These are phyloP conservation scores for Pocillopora verrucosa DNA, from an alignment of 64 coral and sea anemone genomes.

Conservation along the genomic window DNA sequence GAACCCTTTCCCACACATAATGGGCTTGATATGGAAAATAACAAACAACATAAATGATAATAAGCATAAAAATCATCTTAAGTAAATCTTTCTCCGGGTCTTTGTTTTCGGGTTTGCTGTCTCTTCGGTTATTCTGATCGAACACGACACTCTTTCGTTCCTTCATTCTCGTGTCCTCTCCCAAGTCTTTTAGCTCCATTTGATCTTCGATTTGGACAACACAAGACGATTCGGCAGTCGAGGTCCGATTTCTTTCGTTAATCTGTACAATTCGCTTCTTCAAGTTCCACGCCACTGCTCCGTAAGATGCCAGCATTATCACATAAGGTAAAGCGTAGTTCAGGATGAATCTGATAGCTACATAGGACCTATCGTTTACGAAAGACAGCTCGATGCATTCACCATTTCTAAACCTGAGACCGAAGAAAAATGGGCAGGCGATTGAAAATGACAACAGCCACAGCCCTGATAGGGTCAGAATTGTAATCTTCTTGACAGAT, in stretches of 20 bases:
- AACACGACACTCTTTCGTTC: not conserved
- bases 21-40: conserved; percentile 44
- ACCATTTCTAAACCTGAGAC: not conserved
- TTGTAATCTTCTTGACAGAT: not conserved
- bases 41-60: conserved; percentile 48
- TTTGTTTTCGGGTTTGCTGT: not conserved
- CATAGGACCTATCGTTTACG: not conserved
- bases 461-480: not conserved
- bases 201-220: not conserved
- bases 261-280: not conserved
- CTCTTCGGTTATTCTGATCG: not conserved
- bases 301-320: conserved; percentile 40
- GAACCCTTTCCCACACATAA: conserved; percentile 12
- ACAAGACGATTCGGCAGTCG: not conserved
- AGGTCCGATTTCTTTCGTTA: not conserved
- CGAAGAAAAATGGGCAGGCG: not conserved
- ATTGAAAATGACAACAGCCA: conserved; percentile 18
- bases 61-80: conserved; percentile 49
- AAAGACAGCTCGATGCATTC: not conserved
- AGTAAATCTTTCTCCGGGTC: conserved; percentile 40
- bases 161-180: not conserved
- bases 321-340: conserved; percentile 34
- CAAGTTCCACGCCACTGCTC: conserved; percentile 19
- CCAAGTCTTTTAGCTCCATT: not conserved
- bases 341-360: not conserved